Conservation (phyloP, 1,140 invertebrate genomes). For the Carcinoscorpius rotundicauda region DNA sequence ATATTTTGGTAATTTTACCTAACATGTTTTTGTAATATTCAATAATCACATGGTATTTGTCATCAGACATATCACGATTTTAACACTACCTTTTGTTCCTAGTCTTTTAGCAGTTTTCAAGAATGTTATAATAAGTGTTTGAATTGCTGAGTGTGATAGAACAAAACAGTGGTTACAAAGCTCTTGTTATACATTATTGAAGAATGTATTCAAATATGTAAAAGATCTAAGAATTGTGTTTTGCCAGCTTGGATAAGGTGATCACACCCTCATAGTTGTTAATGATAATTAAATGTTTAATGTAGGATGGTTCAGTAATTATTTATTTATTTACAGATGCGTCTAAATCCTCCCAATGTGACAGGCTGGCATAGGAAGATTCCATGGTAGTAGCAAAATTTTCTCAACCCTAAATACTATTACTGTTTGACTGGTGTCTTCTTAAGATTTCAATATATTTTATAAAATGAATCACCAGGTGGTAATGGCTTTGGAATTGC, state of each 20-base stretch:
- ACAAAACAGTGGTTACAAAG: not conserved
- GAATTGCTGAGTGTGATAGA: not conserved
- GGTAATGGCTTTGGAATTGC: no score
- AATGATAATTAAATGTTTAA: not conserved
- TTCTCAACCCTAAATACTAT: no score
- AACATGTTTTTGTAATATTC: not conserved
- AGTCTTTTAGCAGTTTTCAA: no score
- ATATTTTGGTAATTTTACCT: no score
- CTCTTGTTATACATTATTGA: not conserved
- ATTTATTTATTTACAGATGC: conserved; percentile 19
- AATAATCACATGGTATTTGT: not conserved
- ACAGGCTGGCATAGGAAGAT: not conserved
- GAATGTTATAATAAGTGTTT: no score
- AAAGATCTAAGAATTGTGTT: not conserved
- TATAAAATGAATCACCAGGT: no score
- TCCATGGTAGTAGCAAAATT: no score
- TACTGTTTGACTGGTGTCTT: no score
- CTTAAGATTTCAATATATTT: no score
- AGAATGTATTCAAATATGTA: not conserved
- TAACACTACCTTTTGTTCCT: no score
- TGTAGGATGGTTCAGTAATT: not conserved
- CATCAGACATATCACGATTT: not conserved
- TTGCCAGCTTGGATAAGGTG: not conserved
- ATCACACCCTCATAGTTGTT: no score
- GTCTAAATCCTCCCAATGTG: conserved; percentile 17